These are phyloP conservation scores for Diabrotica balteata DNA, from an alignment of 2,888 invertebrate species.

Conservation along the genomic window DNA sequence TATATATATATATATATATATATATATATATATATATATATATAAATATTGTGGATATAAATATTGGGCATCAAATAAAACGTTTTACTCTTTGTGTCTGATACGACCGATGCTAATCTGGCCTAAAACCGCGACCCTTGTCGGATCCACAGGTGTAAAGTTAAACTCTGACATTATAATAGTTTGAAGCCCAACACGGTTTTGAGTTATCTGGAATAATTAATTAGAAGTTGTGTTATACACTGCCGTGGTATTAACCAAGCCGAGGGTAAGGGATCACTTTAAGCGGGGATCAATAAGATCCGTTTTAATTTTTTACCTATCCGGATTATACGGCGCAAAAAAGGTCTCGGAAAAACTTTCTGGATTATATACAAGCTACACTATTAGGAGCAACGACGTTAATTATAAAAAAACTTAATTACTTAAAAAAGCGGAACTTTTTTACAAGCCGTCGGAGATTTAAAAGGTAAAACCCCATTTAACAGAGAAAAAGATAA, in stretches of 20 bases:
- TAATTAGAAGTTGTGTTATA: constrained; percentile 10
- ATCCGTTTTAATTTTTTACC: neutral
- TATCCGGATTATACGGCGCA: neutral
- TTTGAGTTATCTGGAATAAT: constrained; percentile 8
- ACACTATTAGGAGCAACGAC: too few relatives aligned
- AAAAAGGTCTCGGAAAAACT: neutral
- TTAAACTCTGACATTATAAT: constrained; percentile 15
- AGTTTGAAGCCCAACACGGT: constrained; percentile 9
- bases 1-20: too few relatives aligned
- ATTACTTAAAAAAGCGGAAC: too few relatives aligned
- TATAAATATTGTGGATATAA: too few relatives aligned
- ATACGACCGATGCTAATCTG: neutral
- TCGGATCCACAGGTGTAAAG: constrained; percentile 20
- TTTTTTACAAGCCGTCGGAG: too few relatives aligned
- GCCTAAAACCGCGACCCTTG: neutral
- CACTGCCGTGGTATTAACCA: neutral
- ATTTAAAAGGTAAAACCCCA: too few relatives aligned
- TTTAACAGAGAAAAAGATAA: too few relatives aligned
- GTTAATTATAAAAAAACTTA: too few relatives aligned
- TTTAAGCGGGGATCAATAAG: constrained; percentile 3
- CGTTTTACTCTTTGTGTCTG: too few relatives aligned
- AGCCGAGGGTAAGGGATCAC: neutral
- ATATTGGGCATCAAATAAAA: too few relatives aligned
- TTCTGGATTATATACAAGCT: too few relatives aligned
- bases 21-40: too few relatives aligned